Conservation (phyloP, 2,888 invertebrate genomes). For the Pristionchus arcanus region DNA sequence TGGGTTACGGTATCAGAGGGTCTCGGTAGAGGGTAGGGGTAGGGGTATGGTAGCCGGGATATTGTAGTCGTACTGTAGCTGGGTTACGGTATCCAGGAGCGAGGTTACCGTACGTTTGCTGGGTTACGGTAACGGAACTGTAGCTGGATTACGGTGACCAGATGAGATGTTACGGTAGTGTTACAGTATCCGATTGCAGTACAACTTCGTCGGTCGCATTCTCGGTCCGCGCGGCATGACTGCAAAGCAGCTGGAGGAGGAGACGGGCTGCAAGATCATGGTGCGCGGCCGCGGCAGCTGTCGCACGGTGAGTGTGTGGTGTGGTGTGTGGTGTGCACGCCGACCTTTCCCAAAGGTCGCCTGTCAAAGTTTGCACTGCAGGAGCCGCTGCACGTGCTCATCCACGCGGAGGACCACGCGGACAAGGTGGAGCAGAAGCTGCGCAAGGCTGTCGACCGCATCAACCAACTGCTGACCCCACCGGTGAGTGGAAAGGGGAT, state of each 20-base stretch:
- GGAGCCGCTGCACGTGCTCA: slow-evolving; percentile 57
- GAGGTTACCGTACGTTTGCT: too few relatives aligned
- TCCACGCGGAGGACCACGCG: slow-evolving; percentile 44
- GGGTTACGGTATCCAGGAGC: not conserved
- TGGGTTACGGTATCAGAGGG: not conserved
- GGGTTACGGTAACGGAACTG: not conserved
- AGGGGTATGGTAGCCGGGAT: too few relatives aligned
- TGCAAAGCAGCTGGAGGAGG: slow-evolving; percentile 99
- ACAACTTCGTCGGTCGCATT: slow-evolving; percentile 99
- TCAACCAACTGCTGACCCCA: slow-evolving; percentile 53
- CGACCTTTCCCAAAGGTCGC: slow-evolving; percentile 15
- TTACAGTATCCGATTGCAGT: slow-evolving; percentile 84
- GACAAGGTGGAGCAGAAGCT: slow-evolving; percentile 54
- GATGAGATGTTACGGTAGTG: too few relatives aligned
- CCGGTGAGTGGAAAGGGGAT: slow-evolving; percentile 9
- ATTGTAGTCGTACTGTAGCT: too few relatives aligned
- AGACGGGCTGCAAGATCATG: slow-evolving; percentile 99
- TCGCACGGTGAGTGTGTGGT: slow-evolving; percentile 53
- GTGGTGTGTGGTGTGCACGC: not conserved
- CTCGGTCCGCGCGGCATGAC: slow-evolving; percentile 99
- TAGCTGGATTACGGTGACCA: too few relatives aligned
- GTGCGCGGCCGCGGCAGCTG: slow-evolving; percentile 90
- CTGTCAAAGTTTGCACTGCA: slow-evolving; percentile 19
- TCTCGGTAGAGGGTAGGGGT: too few relatives aligned
- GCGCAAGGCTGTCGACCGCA: slow-evolving; percentile 45